These are phyloP conservation scores for Myocastor coypus DNA, from an alignment of 2,113 vertebrate genomes.

Conservation along the genomic window DNA sequence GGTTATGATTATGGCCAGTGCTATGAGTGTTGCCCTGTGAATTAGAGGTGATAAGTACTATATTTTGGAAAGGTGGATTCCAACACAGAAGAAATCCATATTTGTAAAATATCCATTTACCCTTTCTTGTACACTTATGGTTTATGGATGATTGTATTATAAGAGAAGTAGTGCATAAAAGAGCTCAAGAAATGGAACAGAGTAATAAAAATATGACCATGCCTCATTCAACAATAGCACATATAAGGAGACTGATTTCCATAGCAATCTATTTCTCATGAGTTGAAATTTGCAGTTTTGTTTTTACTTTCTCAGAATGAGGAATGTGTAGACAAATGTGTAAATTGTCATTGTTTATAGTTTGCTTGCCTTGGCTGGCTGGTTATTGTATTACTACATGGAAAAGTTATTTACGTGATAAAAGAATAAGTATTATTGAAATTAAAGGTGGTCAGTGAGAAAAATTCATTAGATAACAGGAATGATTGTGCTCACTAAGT, in stretches of 20 bases:
- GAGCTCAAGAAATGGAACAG: background rate
- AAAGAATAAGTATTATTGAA: background rate
- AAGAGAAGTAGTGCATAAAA: background rate
- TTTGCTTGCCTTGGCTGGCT: background rate
- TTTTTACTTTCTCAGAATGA: background rate
- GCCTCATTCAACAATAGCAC: no score
- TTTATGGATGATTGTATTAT: background rate
- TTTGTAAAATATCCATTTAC: background rate
- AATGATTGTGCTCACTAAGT: background rate
- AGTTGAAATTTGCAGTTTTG: background rate
- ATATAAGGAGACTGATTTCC: fast-evolving
- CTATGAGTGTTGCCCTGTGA: background rate
- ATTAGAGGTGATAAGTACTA: background rate
- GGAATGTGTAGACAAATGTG: background rate
- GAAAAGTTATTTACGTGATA: background rate
- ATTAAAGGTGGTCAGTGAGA: background rate
- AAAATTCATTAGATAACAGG: background rate
- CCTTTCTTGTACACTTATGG: background rate
- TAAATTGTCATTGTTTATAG: background rate
- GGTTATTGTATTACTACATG: background rate
- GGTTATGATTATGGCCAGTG: no score
- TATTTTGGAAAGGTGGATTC: background rate
- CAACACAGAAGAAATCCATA: background rate
- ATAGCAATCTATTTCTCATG: background rate
- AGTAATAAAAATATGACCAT: background rate